Evolutionary conservation across 2,888 invertebrate genomes (phyloP), one percentile per base, ranked within the genome.

Genomic region (Agrenia bidenticulata): DNA sequence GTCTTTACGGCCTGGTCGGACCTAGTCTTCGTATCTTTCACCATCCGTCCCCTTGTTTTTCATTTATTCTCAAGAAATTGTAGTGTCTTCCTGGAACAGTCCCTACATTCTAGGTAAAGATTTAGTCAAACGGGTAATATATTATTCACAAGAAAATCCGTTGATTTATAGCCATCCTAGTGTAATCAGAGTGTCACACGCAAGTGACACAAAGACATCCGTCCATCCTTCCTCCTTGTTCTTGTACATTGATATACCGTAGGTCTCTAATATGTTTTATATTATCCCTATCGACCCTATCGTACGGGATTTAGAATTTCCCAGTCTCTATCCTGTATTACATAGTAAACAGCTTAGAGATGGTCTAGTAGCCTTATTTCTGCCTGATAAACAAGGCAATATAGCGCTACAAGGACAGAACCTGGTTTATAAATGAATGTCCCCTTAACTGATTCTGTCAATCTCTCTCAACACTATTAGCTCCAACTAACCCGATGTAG

Each of bases 101-200:
- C n/a, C n/a, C n/a, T n/a, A n/a, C n/a, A n/a, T n/a, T n/a, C n/a
- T n/a, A n/a, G n/a, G n/a, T n/a, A 32, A 11, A 32, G 32, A 32
- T 32, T 32, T 32, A 32, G 32, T 32, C 32, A 32, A 32, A 32
- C 32, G 32, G 11, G 32, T 32, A 32, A 32, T 32, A 32, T 32
- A 32, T 32, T 32, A 32, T 32, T 32, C 32, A 51, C 2, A 51
- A 7, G 23, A 51, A 51, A 51, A 24, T 51, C 51, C 24, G 17
- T 17, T 51, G 51, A 51, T 51, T 51, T 51, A 51, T 51, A 23
- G 24, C 23, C 19, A 17, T 13, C 24, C 19, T 4, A 51, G 51
- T 51, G 13, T 51, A 51, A 51, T 51, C 51, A 51, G 51, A 13
- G 24, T 51, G 51, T 51, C 51, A 51, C 51, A 51, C 51, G 51